Evolutionary conservation across 2,888 invertebrate species (phyloP).

Genomic region (Brachyptera risi): DNA sequence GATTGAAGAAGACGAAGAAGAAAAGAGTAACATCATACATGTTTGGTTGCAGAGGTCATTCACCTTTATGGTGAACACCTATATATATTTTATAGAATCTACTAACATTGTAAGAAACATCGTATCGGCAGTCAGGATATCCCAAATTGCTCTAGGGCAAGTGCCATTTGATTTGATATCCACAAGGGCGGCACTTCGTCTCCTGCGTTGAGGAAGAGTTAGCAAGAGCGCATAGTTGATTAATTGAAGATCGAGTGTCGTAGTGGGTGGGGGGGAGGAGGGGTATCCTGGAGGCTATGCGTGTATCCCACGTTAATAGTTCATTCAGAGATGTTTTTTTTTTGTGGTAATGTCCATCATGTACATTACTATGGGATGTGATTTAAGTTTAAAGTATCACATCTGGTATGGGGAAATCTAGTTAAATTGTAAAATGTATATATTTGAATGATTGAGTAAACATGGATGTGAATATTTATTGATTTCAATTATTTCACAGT

Average conservation of each 20-base stretch:
- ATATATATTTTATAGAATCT: no score
- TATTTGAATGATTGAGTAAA: no score
- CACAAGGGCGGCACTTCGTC: constrained; percentile 5
- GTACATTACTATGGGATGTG: no score
- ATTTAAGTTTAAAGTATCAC: no score
- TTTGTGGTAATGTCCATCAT: no score
- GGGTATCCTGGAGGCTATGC: no score
- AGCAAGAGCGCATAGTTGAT: not conserved
- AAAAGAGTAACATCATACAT: constrained; percentile 7
- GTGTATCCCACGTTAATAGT: no score
- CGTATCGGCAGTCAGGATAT: not conserved
- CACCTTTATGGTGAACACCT: constrained; percentile 10
- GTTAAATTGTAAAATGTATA: no score
- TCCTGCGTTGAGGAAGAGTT: not conserved
- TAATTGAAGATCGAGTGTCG: not conserved
- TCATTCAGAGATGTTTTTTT: no score
- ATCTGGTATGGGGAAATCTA: no score
- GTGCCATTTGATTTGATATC: not conserved
- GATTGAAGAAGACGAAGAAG: not conserved
- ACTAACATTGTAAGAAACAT: constrained; percentile 8
- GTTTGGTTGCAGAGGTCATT: constrained; percentile 5
- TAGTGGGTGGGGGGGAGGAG: not conserved
- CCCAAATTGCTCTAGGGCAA: not conserved
- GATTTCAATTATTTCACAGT: no score
- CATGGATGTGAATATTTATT: no score